phyloP scores from a whole-genome alignment of 2,888 invertebrate genomes.

The Lasioglossum figueresi region DNA sequence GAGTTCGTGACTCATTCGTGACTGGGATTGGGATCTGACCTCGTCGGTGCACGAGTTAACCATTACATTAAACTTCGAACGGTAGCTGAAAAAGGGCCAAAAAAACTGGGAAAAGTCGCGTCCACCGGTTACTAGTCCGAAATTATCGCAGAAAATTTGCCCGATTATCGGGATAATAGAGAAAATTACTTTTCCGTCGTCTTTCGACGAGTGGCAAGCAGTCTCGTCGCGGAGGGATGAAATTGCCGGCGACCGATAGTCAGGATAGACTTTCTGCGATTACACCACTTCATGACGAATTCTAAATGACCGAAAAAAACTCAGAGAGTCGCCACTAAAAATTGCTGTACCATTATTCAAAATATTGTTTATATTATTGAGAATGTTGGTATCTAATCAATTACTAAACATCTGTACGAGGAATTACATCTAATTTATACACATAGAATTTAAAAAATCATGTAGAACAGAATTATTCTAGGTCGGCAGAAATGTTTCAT shows the following conservation, averaged over 20 bases:
- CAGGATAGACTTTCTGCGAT: not conserved
- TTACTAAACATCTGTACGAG: no score
- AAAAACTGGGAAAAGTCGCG: constrained; percentile 51
- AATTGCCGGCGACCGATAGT: not conserved
- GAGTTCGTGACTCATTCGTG: constrained; percentile 75
- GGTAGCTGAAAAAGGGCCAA: constrained; percentile 66
- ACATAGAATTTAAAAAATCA: no score
- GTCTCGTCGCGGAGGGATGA: not conserved
- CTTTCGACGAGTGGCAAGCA: constrained; percentile 15
- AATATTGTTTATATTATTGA: no score
- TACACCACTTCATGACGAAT: not conserved
- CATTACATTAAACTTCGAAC: constrained; percentile 76
- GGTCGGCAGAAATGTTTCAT: no score
- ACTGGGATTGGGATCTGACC: constrained; percentile 79
- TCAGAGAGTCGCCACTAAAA: no score
- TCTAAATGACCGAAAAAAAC: not conserved
- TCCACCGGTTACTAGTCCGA: constrained; percentile 47
- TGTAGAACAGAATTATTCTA: no score
- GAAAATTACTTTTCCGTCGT: constrained; percentile 42
- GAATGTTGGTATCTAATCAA: no score
- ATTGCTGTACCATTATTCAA: no score
- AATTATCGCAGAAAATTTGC: constrained; percentile 55
- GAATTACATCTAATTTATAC: no score
- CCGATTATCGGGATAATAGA: constrained; percentile 32
- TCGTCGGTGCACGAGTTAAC: constrained; percentile 77